Conservation (phyloP, 2,113 vertebrate species). For the Seriola aureovittata region DNA sequence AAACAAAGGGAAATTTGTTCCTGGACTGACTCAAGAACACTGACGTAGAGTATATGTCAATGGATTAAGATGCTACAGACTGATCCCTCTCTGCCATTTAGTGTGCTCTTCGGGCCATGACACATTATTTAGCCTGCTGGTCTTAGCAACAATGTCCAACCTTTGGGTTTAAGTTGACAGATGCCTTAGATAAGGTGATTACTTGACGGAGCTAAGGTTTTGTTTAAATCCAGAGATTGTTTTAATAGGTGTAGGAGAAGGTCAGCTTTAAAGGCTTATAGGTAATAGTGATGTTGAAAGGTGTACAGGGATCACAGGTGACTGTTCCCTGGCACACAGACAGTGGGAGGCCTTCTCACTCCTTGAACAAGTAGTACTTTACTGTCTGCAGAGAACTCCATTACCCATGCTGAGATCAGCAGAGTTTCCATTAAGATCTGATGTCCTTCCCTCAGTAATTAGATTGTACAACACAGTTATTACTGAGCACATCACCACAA, state of each 20-base stretch:
- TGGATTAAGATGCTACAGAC: not conserved
- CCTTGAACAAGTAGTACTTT: constrained; percentile 66
- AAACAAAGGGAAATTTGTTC: not conserved
- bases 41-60: not conserved
- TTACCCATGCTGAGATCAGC: constrained; percentile 74
- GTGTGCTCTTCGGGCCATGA: not conserved
- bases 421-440: constrained; percentile 69
- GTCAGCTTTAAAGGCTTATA: constrained; percentile 71
- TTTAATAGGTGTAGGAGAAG: constrained; percentile 76
- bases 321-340: constrained; percentile 54
- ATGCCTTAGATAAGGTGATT: constrained; percentile 71
- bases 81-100: not conserved
- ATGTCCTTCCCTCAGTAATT: constrained; percentile 60
- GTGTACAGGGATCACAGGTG: constrained; percentile 59
- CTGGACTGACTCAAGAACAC: not conserved
- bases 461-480: constrained; percentile 64
- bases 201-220: constrained; percentile 44
- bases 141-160: constrained; percentile 29
- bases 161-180: constrained; percentile 54
- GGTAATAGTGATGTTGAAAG: constrained; percentile 70
- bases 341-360: constrained; percentile 51
- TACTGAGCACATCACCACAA: constrained; percentile 54
- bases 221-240: constrained; percentile 72
- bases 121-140: constrained; percentile 29
- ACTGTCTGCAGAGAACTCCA: constrained; percentile 60